These are phyloP conservation scores for Acrobasis repandana DNA, from an alignment of 2,888 invertebrate species.

Conservation along the genomic window DNA sequence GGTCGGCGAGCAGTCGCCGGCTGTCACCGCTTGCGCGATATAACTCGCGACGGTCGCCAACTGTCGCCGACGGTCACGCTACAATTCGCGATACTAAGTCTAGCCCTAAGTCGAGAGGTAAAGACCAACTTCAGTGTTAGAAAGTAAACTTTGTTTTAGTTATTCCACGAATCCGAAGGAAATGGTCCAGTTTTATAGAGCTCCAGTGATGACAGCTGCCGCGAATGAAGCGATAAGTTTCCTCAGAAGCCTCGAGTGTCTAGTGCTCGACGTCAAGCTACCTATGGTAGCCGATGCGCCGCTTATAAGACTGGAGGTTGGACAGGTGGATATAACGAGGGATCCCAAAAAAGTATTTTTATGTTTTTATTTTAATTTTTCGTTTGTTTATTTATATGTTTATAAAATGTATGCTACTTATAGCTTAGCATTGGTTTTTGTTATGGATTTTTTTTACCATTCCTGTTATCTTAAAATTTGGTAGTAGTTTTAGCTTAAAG, in stretches of 20 bases:
- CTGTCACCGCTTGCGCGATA: no score
- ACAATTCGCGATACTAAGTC: no score
- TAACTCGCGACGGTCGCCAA: no score
- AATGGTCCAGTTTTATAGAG: slow-evolving; percentile 45
- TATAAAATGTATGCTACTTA: not conserved
- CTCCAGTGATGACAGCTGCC: slow-evolving; percentile 26
- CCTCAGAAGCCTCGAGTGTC: slow-evolving; percentile 36
- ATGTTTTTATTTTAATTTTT: not conserved
- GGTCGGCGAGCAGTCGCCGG: no score
- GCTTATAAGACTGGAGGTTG: slow-evolving; percentile 40
- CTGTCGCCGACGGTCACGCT: no score
- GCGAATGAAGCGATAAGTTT: slow-evolving; percentile 37
- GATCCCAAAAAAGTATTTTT: slow-evolving; percentile 59
- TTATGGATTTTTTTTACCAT: no score
- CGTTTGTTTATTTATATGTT: slow-evolving; percentile 9
- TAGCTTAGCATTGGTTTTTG: no score
- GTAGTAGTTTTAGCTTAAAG: no score
- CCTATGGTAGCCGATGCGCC: slow-evolving; percentile 37
- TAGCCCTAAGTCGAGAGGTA: no score
- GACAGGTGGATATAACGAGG: slow-evolving; percentile 54
- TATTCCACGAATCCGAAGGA: slow-evolving; percentile 82
- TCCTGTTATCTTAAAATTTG: no score
- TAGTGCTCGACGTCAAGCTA: slow-evolving; percentile 41
- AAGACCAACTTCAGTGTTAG: no score
- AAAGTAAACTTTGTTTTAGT: slow-evolving; percentile 49